Base-by-base conservation (phyloP, 2,888 invertebrate species). In the Omphaloscelis lunosa region DNA sequence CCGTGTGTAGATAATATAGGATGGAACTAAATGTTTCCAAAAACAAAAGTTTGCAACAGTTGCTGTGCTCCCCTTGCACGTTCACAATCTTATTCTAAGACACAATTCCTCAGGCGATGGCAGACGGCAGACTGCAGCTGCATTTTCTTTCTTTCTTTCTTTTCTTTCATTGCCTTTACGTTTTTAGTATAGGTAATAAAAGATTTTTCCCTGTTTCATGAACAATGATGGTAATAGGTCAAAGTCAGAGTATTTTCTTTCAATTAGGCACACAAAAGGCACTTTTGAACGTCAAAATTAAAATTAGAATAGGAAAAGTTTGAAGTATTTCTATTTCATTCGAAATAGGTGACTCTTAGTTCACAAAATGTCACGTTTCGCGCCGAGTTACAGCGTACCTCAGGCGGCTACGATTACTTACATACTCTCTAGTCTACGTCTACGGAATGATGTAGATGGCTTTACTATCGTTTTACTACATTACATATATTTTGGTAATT, bases 371-470 rank as follows among this genome's bases (percentile, higher is more conserved):
- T 8, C 11, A 20, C 3, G 41, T 41, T 58, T 66, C 71, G n/a
- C 29, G 12, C 23, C 23, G 23, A 0, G 23, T 66, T 78, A 66
- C 66, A 59, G 59, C 73, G 66, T 79, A 72, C 66, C 59, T 34
- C 53, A n/a, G 17, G n/a, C 5, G 29, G 39, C 80, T 67, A 72
- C 79, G 59, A n/a, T 29, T 61, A 29, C 77, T 48, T 69, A 23
- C 29, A 20, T n/a, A 17, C 23, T 53, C 12, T 53, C 17, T 45
- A 15, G 45, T 45, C 15, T 27, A 29, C 53, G 23, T 20, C 45
- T 53, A 62, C 62, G 39, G 51, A 62, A 76, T 48, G 45, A 27
- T 41, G 56, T 59, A 61, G 5, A 29, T n/a, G 45, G 45, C n/a
- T 65, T 63, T 23, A 51, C 59, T 12, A 56, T 0, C 8, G 6